Conservation (phyloP, 2,888 invertebrate species). For the Gortyna flavago region DNA sequence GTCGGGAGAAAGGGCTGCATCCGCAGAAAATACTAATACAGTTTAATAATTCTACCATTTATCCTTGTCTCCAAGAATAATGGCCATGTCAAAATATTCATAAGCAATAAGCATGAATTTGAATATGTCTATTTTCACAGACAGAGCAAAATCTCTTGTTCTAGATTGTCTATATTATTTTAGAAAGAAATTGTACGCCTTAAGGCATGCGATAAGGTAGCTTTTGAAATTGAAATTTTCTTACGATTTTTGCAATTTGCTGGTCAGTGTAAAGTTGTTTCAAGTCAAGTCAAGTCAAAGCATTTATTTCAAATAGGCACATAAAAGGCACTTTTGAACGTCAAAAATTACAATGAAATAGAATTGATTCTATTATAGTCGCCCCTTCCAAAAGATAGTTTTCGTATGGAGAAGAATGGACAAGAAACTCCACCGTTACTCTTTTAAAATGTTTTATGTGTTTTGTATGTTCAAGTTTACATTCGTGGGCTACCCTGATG, state of each 20-base stretch:
- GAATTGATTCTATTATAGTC: too few relatives aligned
- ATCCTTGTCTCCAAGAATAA: neutral
- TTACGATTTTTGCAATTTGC: neutral
- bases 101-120: conserved; percentile 8
- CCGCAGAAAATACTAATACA: neutral
- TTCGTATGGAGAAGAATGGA: too few relatives aligned
- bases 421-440: too few relatives aligned
- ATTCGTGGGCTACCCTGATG: neutral
- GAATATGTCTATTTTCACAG: conserved; percentile 1
- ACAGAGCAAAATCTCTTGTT: neutral
- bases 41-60: conserved; percentile 6
- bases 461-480: neutral
- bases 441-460: too few relatives aligned
- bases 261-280: neutral
- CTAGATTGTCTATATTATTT: neutral
- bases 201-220: neutral
- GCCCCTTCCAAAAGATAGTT: too few relatives aligned
- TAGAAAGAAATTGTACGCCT: neutral
- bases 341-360: too few relatives aligned
- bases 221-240: neutral
- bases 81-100: conserved; percentile 19
- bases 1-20: conserved; percentile 8
- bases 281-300: too few relatives aligned
- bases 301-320: too few relatives aligned
- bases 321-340: too few relatives aligned